phyloP scores from a whole-genome alignment of 2,888 invertebrate genomes.

The Trachelus troglodyta region DNA sequence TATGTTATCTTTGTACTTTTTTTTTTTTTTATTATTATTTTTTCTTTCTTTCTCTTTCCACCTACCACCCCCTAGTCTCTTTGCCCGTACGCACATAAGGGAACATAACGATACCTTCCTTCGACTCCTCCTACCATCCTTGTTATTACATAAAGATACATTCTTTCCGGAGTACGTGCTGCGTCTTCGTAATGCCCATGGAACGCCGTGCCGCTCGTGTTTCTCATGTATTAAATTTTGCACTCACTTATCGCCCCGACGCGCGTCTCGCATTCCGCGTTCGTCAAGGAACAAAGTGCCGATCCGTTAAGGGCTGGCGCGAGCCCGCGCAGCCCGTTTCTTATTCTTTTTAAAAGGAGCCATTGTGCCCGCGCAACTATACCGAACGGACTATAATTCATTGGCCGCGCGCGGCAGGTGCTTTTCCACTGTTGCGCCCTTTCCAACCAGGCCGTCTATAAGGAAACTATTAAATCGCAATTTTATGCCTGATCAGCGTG shows the following conservation, averaged over 20 bases:
- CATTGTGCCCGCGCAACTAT: conserved; percentile 7
- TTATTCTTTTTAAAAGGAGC: background rate
- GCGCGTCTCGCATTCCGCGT: background rate
- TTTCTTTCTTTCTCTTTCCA: background rate
- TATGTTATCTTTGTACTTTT: background rate
- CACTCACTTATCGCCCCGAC: background rate
- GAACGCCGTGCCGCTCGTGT: background rate
- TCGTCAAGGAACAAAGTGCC: background rate
- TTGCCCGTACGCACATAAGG: background rate
- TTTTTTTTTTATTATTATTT: no score
- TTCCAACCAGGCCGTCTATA: conserved; percentile 33
- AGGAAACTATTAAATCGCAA: conserved; percentile 60
- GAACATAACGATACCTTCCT: background rate
- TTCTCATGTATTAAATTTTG: background rate
- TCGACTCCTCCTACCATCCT: background rate
- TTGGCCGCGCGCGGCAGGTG: conserved; percentile 57
- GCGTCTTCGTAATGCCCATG: background rate
- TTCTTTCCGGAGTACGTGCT: background rate
- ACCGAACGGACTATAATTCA: conserved; percentile 6
- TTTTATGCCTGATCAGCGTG: conserved; percentile 57
- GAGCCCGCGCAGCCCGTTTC: background rate
- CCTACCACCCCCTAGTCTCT: background rate
- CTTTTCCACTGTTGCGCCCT: conserved; percentile 26
- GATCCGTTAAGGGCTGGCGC: background rate
- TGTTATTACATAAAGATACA: background rate